Percentiles rank a stretch among this genome's conserved stretches.
Conservation (phyloP, 2,797 vertebrate genomes). For the Rhinoraja longicauda region DNA sequence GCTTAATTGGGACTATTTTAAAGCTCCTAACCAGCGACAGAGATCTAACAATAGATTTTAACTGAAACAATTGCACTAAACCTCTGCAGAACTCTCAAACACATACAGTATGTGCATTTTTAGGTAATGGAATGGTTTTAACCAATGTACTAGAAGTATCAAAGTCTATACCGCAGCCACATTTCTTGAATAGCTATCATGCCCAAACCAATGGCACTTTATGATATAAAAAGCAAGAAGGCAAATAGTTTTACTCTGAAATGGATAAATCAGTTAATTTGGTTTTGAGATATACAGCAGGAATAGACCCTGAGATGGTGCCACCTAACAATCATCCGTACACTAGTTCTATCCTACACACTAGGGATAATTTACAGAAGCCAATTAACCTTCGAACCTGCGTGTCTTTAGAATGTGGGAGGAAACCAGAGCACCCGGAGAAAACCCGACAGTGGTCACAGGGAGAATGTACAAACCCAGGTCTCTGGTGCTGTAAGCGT, state of each 20-base stretch:
- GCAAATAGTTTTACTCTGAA: neutral
- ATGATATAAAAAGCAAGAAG: neutral
- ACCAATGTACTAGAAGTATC: neutral
- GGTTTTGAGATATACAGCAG: too few species aligned
- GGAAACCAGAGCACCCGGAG: too few species aligned
- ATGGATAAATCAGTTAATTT: neutral
- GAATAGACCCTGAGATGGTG: too few species aligned
- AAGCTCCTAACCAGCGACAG: neutral
- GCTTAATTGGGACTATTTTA: neutral
- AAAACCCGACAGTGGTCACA: too few species aligned
- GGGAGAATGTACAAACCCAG: too few species aligned
- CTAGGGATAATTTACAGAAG: too few species aligned
- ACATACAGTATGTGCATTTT: neutral
- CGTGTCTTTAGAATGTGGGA: too few species aligned
- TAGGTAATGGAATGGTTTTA: neutral
- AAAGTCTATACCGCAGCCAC: neutral
- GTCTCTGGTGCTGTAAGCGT: too few species aligned
- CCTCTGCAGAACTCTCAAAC: neutral
- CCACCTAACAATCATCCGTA: too few species aligned
- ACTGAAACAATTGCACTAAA: neutral
- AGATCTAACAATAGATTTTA: constrained; percentile 4
- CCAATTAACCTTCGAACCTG: too few species aligned
- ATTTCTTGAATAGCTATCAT: neutral
- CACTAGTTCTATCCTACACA: too few species aligned
- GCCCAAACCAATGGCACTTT: neutral